Base-by-base conservation (phyloP, 2,797 vertebrate species). In the Brachymystax lenok region DNA sequence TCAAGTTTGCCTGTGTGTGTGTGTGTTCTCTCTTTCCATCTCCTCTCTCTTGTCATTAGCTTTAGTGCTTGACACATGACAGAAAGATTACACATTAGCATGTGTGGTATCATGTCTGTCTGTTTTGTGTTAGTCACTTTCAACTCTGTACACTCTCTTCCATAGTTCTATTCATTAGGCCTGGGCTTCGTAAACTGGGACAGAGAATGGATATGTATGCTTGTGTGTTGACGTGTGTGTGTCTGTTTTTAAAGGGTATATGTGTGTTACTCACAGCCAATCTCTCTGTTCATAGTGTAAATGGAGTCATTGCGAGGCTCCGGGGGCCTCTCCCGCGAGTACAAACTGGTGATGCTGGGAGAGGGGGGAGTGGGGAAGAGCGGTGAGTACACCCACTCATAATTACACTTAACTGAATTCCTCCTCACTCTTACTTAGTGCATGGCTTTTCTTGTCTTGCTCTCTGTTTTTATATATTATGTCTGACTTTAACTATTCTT, bases 271-370 rank as follows among this genome's bases (percentile, higher is more conserved):
- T 71, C n/a, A 14, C 27, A 40, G 28, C 28, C 6, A 35, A 24
- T 67, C 21, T 67, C 64, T 67, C 63, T 63, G 1, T 3, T 35
- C 50, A n/a, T 24, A 77, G 71, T 79, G 72, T 80, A 80, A 79
- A 88, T 90, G 86, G 87, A 88, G 86, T 88, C 85, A 27, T 82
- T 79, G 13, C 79, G 85, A 74, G 80, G 76, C 67, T 40, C 77
- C 2, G 84, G 80, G 69, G 77, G 86, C 63, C 90, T 87, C 80
- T 87, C 93, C 81, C 93, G 93, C 17, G 95, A 96, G 76, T 96
- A 96, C 87, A 96, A 96, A 46, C 88, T 96, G 46, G 95, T 96
- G 80, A 96, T 96, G 95, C 85, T 96, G 87, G 95, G 95, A 0
- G 95, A 95, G 3, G 89, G 95, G 0, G 95, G 95, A 6, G 95